Evolutionary conservation across 2,797 vertebrate genomes (phyloP).

Genomic region (Sebastes paucispinis): DNA sequence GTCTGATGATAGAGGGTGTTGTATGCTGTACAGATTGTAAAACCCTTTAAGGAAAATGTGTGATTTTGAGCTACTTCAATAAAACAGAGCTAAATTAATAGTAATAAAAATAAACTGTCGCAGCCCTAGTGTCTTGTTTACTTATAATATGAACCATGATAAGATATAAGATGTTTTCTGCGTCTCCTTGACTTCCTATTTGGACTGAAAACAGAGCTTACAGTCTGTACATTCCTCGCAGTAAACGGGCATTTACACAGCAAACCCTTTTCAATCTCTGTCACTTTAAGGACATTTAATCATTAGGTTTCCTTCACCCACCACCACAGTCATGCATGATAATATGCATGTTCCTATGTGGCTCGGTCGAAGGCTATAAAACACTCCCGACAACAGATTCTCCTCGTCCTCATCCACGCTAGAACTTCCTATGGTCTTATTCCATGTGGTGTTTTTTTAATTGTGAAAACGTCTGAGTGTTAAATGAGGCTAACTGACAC

Average conservation of each 20-base stretch:
- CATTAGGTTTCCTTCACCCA: conserved; percentile 60
- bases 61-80: not conserved
- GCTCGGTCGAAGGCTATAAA: conserved; percentile 44
- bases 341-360: conserved; percentile 49
- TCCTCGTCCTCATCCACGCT: conserved; percentile 11
- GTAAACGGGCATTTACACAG: conserved; percentile 4
- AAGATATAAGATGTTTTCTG: not conserved
- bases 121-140: not conserved
- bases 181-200: conserved; percentile 4
- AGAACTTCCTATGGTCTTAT: not conserved
- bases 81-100: not conserved
- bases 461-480: conserved; percentile 11
- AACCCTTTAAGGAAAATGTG: not conserved
- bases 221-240: conserved; percentile 10
- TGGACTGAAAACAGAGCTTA: conserved; percentile 9
- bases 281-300: conserved; percentile 67
- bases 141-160: not conserved
- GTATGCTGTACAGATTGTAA: not conserved
- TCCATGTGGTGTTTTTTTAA: not conserved
- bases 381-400: conserved; percentile 39
- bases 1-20: not conserved
- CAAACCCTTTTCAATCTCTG: conserved; percentile 25
- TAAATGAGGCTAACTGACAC: not conserved
- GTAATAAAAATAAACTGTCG: not conserved
- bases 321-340: conserved; percentile 63